Percentiles rank a stretch among this genome's conserved stretches.
Conservation (phyloP, 2,888 invertebrate species). For the Drosophila suboccidentalis region DNA sequence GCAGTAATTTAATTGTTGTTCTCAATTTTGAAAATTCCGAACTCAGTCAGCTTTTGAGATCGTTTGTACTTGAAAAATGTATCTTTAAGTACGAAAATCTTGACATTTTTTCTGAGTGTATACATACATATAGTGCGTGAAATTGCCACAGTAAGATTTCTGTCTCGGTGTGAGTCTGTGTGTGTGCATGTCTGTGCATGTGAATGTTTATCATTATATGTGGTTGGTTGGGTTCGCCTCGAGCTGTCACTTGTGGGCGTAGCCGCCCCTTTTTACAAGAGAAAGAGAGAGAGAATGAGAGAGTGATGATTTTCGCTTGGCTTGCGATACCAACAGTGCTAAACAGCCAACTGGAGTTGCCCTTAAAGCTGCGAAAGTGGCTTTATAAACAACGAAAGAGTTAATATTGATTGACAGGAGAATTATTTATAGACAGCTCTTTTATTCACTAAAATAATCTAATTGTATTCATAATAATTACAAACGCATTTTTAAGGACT, state of each 20-base stretch:
- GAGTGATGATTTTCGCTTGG: slow-evolving; percentile 13
- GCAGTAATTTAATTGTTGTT: too few species aligned
- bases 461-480: background rate
- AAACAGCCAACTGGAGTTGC: slow-evolving; percentile 8
- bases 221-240: slow-evolving; percentile 37
- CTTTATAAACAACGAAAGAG: background rate
- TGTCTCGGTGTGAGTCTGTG: background rate
- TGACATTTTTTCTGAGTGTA: too few species aligned
- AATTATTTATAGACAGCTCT: background rate
- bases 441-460: background rate
- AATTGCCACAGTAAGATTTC: slow-evolving; percentile 49
- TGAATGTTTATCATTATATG: slow-evolving; percentile 51
- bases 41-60: too few species aligned
- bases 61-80: too few species aligned
- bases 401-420: background rate
- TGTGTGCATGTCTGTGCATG: slow-evolving; percentile 21
- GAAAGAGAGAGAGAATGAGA: background rate
- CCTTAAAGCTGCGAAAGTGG: slow-evolving; percentile 6
- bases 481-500: background rate
- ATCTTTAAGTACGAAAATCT: too few species aligned
- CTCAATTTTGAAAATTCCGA: too few species aligned
- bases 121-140: slow-evolving; percentile 57
- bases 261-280: slow-evolving; percentile 3
- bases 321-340: slow-evolving; percentile 4
- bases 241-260: slow-evolving; percentile 46